A percentile compares a stretch with the other conserved stretches of the same genome.
phyloP scores from a whole-genome alignment of 1,140 invertebrate species.

The Teleogryllus occipitalis region DNA sequence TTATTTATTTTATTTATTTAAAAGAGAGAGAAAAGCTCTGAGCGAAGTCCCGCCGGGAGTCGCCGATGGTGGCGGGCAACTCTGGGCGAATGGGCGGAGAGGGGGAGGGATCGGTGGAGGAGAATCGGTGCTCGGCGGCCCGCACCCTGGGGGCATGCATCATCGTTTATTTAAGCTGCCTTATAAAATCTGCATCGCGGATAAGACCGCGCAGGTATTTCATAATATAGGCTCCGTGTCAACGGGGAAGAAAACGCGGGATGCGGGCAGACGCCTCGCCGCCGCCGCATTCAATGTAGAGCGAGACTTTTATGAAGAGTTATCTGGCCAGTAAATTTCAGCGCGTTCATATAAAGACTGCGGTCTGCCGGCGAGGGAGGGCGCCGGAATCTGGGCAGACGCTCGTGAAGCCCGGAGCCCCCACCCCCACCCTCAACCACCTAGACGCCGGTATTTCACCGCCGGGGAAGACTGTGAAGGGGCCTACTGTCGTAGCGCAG shows the following conservation, averaged over 20 bases:
- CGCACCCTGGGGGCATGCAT: background rate
- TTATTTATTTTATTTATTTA: too few relatives aligned
- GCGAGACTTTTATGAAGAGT: background rate
- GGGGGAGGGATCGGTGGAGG: background rate
- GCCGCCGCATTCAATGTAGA: background rate
- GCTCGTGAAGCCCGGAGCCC: background rate
- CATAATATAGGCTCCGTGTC: background rate
- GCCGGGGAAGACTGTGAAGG: too few relatives aligned
- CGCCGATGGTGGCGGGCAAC: background rate
- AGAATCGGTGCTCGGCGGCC: background rate
- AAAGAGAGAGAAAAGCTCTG: too few relatives aligned
- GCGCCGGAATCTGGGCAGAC: background rate
- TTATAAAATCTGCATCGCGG: conserved; percentile 4
- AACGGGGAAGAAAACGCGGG: background rate
- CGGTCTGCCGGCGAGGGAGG: background rate
- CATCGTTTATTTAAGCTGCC: conserved; percentile 4
- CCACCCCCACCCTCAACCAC: too few relatives aligned
- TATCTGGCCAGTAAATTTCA: background rate
- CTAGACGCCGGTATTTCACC: too few relatives aligned
- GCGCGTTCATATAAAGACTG: background rate
- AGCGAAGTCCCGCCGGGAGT: background rate
- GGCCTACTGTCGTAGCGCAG: too few relatives aligned
- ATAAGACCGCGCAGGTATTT: conserved; percentile 3
- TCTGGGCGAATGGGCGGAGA: too few relatives aligned
- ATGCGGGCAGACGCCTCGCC: background rate